These are phyloP conservation scores for Melanotaenia nigrans DNA, from an alignment of 2,797 vertebrate genomes.

Conservation along the genomic window DNA sequence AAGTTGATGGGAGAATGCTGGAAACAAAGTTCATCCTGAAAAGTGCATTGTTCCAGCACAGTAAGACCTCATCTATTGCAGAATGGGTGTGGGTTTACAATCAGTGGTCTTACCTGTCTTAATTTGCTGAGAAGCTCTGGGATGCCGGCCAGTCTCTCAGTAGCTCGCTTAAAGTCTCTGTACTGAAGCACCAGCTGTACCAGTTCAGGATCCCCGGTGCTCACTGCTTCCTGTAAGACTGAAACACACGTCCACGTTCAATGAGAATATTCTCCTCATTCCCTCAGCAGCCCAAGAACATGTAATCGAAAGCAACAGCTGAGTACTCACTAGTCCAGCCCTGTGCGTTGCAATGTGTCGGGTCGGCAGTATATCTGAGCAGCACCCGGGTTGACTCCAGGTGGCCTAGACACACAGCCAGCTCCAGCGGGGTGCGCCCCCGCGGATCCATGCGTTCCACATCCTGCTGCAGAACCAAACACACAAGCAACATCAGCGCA, in stretches of 20 bases:
- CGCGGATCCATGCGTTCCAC: constrained; percentile 88
- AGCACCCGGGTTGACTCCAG: constrained; percentile 91
- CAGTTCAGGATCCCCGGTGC: constrained; percentile 95
- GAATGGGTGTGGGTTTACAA: background rate
- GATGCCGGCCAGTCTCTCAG: constrained; percentile 90
- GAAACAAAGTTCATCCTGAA: background rate
- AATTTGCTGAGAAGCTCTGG: constrained; percentile 94
- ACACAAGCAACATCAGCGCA: constrained; percentile 56
- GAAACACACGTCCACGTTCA: constrained; percentile 40
- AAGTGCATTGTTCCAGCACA: background rate
- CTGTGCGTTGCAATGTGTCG: constrained; percentile 87
- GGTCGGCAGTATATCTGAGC: constrained; percentile 88
- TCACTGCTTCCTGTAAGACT: constrained; percentile 97
- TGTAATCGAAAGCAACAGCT: background rate
- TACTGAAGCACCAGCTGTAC: constrained; percentile 95
- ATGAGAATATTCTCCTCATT: background rate
- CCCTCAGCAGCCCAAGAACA: background rate
- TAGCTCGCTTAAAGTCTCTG: constrained; percentile 93
- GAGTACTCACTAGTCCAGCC: constrained; percentile 90
- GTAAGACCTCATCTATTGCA: background rate
- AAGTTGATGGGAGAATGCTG: background rate
- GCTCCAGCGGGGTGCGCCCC: constrained; percentile 90
- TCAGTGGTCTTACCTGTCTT: constrained; percentile 84
- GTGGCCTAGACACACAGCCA: constrained; percentile 93
- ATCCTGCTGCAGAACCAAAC: constrained; percentile 82